These are phyloP conservation scores for Sipha maydis DNA, from an alignment of 2,888 invertebrate genomes.

Conservation along the genomic window DNA sequence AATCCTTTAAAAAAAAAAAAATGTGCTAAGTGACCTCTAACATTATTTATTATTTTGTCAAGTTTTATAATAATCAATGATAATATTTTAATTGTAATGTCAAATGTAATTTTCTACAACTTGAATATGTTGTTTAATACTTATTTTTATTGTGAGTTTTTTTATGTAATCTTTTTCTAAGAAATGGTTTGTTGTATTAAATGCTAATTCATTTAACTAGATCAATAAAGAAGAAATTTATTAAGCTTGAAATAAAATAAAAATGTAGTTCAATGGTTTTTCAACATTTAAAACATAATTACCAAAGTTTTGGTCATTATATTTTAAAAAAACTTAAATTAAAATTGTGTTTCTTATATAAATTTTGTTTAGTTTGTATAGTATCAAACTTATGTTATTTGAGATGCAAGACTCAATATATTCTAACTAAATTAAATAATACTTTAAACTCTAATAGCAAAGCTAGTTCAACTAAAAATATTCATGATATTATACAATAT, in stretches of 20 bases:
- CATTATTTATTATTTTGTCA: slow-evolving; percentile 5
- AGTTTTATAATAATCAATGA: slow-evolving; percentile 24
- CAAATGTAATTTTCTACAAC: background rate
- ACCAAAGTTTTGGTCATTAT: no score
- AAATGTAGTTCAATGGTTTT: background rate
- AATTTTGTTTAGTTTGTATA: background rate
- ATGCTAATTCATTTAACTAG: background rate
- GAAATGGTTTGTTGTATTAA: background rate
- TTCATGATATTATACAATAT: no score
- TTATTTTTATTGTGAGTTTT: background rate
- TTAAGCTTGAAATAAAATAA: background rate
- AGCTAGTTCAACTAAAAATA: no score
- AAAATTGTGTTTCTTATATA: background rate
- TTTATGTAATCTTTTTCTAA: background rate
- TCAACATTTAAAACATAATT: background rate
- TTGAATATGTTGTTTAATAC: slow-evolving; percentile 5
- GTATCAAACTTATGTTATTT: background rate
- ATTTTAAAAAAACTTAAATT: background rate
- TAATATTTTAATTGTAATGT: slow-evolving; percentile 25
- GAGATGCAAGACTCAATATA: background rate
- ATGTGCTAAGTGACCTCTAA: slow-evolving; percentile 23
- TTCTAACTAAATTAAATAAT: background rate
- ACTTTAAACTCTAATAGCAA: background rate
- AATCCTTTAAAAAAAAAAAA: slow-evolving; percentile 40
- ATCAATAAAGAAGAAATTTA: background rate